Evolutionary conservation across 2,113 vertebrate species (phyloP).

Genomic region (Gymnarchus niloticus): DNA sequence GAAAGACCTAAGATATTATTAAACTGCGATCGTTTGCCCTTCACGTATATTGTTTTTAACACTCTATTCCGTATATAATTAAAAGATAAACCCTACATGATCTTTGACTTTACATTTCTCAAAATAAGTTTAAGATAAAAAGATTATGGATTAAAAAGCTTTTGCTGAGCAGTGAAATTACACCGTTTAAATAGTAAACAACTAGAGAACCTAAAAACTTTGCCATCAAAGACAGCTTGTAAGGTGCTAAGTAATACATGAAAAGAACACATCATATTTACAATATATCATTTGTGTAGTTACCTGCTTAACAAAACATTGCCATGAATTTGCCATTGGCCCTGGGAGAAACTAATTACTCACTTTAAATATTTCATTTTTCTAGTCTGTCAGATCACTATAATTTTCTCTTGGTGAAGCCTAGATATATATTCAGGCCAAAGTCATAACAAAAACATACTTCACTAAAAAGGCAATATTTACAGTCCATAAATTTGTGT

Average conservation of each 20-base stretch:
- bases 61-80: background rate
- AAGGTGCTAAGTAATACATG: background rate
- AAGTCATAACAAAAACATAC: constrained; percentile 58
- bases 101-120: too few species aligned
- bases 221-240: background rate
- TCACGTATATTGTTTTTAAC: background rate
- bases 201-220: background rate
- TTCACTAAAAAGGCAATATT: constrained; percentile 81
- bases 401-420: constrained; percentile 60
- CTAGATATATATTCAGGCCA: constrained; percentile 45
- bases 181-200: background rate
- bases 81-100: too few species aligned
- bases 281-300: background rate
- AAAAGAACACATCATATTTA: background rate
- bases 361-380: constrained; percentile 30
- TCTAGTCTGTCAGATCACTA: constrained; percentile 39
- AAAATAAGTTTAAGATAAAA: too few species aligned
- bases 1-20: background rate
- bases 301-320: background rate
- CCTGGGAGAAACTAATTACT: constrained; percentile 19
- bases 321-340: background rate
- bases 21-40: background rate
- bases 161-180: background rate
- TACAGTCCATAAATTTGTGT: constrained; percentile 74
- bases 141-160: too few species aligned